Evolutionary conservation across 2,797 vertebrate species (phyloP).

Genomic region (Sciaenops ocellatus): DNA sequence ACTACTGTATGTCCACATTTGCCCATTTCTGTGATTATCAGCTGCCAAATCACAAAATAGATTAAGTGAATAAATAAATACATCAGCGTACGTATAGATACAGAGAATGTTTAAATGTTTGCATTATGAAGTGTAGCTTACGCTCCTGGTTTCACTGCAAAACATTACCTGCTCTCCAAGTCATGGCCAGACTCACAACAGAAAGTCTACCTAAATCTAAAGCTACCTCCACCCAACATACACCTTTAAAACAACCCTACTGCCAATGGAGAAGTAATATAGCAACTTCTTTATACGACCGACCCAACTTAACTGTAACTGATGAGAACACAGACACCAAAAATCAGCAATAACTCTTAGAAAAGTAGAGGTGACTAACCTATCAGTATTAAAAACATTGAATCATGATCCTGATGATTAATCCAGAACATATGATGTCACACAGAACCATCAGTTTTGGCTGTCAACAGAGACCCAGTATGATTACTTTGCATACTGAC

Average conservation of each 20-base stretch:
- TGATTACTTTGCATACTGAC: background rate
- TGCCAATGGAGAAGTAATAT: background rate
- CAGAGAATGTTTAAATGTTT: constrained; percentile 13
- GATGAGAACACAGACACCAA: background rate
- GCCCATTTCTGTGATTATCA: constrained; percentile 6
- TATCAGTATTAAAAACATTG: constrained; percentile 16
- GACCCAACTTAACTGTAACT: background rate
- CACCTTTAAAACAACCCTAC: background rate
- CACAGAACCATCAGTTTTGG: background rate
- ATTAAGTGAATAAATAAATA: constrained; percentile 5
- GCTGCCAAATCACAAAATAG: background rate
- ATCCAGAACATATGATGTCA: background rate
- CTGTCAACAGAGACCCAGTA: background rate
- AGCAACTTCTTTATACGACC: background rate
- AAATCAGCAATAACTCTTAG: background rate
- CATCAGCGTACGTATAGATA: background rate
- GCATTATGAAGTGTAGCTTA: background rate
- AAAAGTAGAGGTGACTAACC: background rate
- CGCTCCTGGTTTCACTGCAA: constrained; percentile 9
- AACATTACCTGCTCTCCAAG: constrained; percentile 2
- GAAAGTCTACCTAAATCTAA: background rate
- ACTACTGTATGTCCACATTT: background rate
- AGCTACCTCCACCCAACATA: constrained; percentile 33
- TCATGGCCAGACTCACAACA: constrained; percentile 10
- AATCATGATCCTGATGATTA: background rate